Evolutionary conservation across 2,797 vertebrate species (phyloP).

Genomic region (Chelmon rostratus): DNA sequence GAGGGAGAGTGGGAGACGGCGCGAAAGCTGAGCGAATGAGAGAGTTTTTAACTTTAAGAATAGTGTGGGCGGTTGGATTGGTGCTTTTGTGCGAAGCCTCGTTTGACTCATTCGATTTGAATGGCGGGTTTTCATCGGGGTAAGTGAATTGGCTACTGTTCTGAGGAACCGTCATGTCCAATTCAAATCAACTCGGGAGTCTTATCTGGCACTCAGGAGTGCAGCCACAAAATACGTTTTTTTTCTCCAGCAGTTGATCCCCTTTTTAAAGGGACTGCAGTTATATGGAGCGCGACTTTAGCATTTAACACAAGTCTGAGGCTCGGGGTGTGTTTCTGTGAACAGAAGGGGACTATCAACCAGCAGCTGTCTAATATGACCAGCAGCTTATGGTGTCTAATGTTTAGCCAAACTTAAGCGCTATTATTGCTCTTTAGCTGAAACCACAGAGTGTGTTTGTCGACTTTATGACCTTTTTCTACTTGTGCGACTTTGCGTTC

Average conservation of each 20-base stretch:
- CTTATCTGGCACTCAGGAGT: constrained; percentile 66
- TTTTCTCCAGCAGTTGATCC: constrained; percentile 47
- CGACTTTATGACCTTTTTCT: not conserved
- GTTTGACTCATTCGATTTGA: constrained; percentile 75
- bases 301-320: constrained; percentile 22
- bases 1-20: constrained; percentile 27
- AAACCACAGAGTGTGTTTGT: not conserved
- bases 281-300: constrained; percentile 52
- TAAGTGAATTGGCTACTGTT: constrained; percentile 73
- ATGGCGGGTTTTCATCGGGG: constrained; percentile 65
- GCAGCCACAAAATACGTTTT: constrained; percentile 56
- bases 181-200: constrained; percentile 71
- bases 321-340: constrained; percentile 10
- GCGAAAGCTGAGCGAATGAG: constrained; percentile 39
- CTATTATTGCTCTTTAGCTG: not conserved
- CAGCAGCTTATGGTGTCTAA: not conserved
- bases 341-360: constrained; percentile 17
- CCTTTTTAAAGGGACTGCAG: constrained; percentile 41
- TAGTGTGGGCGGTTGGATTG: constrained; percentile 63
- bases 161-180: constrained; percentile 65
- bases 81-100: constrained; percentile 65
- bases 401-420: not conserved
- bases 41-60: constrained; percentile 73
- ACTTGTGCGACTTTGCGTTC: not conserved
- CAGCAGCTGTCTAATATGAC: not conserved